Conservation (phyloP, 1,140 invertebrate genomes). For the Drosophila tani region DNA sequence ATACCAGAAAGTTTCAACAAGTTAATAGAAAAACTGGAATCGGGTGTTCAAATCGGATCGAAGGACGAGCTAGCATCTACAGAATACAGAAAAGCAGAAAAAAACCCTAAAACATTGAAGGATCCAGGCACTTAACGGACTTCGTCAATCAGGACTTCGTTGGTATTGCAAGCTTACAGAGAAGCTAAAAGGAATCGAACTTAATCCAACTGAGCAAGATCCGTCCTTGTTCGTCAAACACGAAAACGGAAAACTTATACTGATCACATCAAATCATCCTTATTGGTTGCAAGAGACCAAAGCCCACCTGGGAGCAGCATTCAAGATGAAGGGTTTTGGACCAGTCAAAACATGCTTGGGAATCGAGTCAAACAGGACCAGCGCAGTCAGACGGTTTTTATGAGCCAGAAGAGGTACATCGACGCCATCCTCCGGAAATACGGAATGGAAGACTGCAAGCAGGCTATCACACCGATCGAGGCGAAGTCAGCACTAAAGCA, state of each 20-base stretch:
- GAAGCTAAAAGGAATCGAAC: constrained; percentile 32
- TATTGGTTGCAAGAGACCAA: constrained; percentile 4
- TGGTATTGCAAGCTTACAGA: constrained; percentile 77
- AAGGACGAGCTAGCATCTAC: no score
- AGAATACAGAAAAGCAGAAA: no score
- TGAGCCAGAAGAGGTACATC: constrained; percentile 15
- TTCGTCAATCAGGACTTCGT: constrained; percentile 83
- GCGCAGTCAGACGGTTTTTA: neutral
- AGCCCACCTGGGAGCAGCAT: neutral
- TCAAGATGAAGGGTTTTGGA: constrained; percentile 10
- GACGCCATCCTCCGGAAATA: constrained; percentile 18
- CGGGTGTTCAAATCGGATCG: no score
- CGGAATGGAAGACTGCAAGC: constrained; percentile 36
- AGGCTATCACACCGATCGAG: neutral
- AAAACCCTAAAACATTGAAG: neutral
- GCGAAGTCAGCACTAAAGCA: neutral
- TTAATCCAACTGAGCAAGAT: constrained; percentile 34
- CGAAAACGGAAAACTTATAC: neutral
- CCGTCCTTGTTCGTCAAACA: constrained; percentile 34
- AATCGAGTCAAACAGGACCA: constrained; percentile 1
- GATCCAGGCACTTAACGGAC: constrained; percentile 25
- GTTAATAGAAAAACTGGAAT: no score
- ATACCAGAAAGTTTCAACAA: no score
- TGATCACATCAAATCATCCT: constrained; percentile 36
- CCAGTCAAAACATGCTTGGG: neutral